phyloP scores from a whole-genome alignment of 2,113 vertebrate species.

The Heteronetta atricapilla region DNA sequence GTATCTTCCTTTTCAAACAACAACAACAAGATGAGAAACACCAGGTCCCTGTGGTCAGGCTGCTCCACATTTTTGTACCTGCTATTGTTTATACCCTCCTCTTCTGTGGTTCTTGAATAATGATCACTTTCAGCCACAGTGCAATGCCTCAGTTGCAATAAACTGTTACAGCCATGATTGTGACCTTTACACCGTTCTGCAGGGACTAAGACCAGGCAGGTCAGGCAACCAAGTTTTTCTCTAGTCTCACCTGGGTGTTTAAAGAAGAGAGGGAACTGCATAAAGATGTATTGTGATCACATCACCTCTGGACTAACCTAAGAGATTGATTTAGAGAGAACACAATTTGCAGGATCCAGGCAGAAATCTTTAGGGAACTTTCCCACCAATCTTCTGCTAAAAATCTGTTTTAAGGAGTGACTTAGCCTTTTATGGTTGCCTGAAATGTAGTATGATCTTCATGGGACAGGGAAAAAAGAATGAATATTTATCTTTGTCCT shows the following conservation, averaged over 20 bases:
- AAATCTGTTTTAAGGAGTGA: not conserved
- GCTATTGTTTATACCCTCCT: not conserved
- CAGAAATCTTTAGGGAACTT: not conserved
- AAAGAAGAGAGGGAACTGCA: not conserved
- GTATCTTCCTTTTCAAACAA: not conserved
- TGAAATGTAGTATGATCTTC: not conserved
- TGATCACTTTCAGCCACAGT: not conserved
- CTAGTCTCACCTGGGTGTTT: not conserved
- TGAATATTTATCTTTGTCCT: not conserved
- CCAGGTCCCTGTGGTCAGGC: not conserved
- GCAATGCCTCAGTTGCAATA: not conserved
- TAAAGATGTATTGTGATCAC: not conserved
- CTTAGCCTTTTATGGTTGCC: not conserved
- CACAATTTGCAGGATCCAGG: not conserved
- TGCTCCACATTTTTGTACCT: not conserved
- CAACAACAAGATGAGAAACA: not conserved
- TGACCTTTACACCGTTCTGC: rapidly evolving
- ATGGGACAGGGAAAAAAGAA: not conserved
- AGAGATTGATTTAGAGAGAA: not conserved
- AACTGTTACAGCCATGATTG: rapidly evolving
- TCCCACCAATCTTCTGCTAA: not conserved
- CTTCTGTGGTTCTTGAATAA: not conserved
- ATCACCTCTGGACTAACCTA: not conserved
- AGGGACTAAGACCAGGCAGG: not conserved
- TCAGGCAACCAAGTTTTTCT: not conserved